A percentile compares a stretch with the other conserved stretches of the same genome.
phyloP scores from a whole-genome alignment of 2,113 vertebrate genomes.

The Rhinoderma darwinii region DNA sequence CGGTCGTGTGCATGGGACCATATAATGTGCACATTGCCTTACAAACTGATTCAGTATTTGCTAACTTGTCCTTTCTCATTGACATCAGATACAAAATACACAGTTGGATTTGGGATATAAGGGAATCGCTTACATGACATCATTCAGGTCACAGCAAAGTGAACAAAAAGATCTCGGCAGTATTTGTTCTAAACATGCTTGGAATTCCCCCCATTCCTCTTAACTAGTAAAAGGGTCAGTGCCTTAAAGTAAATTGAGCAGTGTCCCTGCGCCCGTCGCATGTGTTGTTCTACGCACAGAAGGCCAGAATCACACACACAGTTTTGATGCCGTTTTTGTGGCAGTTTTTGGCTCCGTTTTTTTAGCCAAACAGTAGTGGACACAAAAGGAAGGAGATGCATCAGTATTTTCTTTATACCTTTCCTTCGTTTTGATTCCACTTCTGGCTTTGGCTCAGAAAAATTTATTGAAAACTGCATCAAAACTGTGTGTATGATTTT shows the following conservation, averaged over 20 bases:
- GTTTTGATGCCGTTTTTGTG: no score
- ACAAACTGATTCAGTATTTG: neutral
- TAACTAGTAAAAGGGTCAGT: constrained; percentile 8
- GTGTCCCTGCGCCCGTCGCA: neutral
- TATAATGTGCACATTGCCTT: neutral
- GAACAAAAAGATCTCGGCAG: neutral
- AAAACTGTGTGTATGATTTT: no score
- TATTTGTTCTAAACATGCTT: constrained; percentile 29
- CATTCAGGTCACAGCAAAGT: constrained; percentile 11
- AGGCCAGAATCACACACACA: no score
- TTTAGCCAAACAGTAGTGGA: no score
- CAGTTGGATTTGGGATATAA: neutral
- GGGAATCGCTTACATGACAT: constrained; percentile 2
- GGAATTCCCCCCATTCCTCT: constrained; percentile 26
- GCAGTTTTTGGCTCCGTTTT: no score
- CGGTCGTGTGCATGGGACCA: neutral
- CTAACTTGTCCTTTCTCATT: neutral
- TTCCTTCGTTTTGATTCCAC: no score
- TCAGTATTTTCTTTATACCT: no score
- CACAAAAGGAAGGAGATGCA: no score
- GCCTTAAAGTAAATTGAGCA: neutral
- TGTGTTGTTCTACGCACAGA: no score
- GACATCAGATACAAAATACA: neutral
- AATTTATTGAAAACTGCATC: no score
- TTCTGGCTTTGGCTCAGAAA: no score